phyloP scores from a whole-genome alignment of 2,113 vertebrate species.

The Neogobius melanostomus region DNA sequence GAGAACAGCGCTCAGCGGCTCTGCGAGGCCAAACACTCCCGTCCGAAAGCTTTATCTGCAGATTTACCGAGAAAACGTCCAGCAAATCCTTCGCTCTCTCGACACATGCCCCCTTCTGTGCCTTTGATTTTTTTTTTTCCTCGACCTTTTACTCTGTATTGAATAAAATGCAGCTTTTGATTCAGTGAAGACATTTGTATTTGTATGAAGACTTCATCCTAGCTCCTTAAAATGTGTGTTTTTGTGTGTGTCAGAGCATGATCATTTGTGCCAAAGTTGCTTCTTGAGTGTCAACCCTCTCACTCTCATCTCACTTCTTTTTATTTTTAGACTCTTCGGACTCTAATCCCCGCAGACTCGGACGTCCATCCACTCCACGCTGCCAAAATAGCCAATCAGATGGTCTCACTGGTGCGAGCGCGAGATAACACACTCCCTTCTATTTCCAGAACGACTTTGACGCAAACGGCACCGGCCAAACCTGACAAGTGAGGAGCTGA shows the following conservation, averaged over 20 bases:
- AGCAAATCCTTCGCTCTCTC: constrained; percentile 43
- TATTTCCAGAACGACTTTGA: constrained; percentile 19
- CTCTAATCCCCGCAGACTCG: constrained; percentile 22
- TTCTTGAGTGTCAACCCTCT: constrained; percentile 18
- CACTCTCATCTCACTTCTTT: not conserved
- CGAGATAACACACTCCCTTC: constrained; percentile 48
- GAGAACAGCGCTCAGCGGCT: constrained; percentile 31
- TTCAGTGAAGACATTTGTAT: constrained; percentile 22
- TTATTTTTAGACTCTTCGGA: not conserved
- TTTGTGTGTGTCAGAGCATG: not conserved
- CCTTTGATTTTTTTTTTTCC: not conserved
- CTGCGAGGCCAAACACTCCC: constrained; percentile 48
- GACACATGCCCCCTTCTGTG: not conserved
- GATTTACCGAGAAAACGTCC: constrained; percentile 50
- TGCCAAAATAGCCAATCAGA: constrained; percentile 49
- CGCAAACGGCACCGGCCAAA: not conserved
- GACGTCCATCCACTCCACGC: constrained; percentile 24
- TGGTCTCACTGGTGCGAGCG: constrained; percentile 39
- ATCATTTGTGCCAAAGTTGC: not conserved
- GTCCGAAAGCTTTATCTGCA: constrained; percentile 52
- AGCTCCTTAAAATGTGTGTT: not conserved
- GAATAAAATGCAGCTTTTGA: not conserved
- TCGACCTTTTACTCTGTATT: not conserved
- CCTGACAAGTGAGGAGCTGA: constrained; percentile 36
- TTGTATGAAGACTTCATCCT: not conserved